Percentiles rank a stretch among this genome's conserved stretches.
phyloP scores from a whole-genome alignment of 2,888 invertebrate species.

The Panzeria rudis region DNA sequence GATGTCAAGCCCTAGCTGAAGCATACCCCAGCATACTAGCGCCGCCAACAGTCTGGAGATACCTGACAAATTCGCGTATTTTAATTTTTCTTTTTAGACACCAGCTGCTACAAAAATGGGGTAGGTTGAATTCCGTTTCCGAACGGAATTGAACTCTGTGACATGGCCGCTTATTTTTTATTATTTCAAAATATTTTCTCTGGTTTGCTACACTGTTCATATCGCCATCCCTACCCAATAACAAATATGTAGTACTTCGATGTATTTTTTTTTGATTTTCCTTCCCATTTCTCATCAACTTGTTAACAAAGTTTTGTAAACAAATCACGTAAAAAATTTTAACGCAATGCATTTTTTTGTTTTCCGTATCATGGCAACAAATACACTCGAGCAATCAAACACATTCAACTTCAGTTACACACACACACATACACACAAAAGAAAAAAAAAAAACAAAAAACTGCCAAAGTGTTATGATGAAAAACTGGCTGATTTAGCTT shows the following conservation, averaged over 20 bases:
- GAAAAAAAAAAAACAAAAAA: slow-evolving; percentile 3
- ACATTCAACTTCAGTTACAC: background rate
- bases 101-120: no score
- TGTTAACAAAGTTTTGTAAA: slow-evolving; percentile 62
- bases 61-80: no score
- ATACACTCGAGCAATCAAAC: slow-evolving; percentile 2
- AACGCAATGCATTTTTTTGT: slow-evolving; percentile 57
- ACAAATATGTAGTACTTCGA: slow-evolving; percentile 39
- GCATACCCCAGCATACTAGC: no score
- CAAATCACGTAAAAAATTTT: slow-evolving; percentile 70
- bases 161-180: no score
- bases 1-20: no score
- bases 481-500: slow-evolving; percentile 37
- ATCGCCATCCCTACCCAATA: slow-evolving; percentile 6
- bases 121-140: no score
- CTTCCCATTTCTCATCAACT: background rate
- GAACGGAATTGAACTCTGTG: no score
- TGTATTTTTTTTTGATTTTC: slow-evolving; percentile 7
- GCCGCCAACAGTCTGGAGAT: no score
- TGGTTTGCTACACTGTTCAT: slow-evolving; percentile 15
- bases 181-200: background rate
- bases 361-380: slow-evolving; percentile 44
- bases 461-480: slow-evolving; percentile 44
- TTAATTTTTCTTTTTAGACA: no score
- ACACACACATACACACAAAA: background rate